phyloP scores from a whole-genome alignment of 2,113 vertebrate genomes.

The Xiphias gladius region DNA sequence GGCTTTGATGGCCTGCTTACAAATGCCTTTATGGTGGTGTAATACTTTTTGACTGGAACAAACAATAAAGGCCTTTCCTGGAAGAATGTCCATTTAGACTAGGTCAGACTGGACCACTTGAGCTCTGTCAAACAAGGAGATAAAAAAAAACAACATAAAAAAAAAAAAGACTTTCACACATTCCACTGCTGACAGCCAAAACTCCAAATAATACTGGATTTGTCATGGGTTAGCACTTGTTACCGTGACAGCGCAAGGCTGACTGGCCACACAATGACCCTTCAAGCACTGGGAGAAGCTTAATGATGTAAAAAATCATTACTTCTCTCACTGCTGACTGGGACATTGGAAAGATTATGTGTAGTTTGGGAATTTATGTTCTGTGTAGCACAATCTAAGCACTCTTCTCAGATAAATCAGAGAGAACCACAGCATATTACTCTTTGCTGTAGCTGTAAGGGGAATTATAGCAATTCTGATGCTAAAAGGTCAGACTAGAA shows the following conservation, averaged over 20 bases:
- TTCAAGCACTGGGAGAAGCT: conserved; percentile 27
- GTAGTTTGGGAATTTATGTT: conserved; percentile 58
- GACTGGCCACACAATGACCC: conserved; percentile 50
- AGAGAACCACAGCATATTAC: conserved; percentile 61
- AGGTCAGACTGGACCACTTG: conserved; percentile 23
- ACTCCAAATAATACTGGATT: conserved; percentile 34
- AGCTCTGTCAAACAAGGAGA: conserved; percentile 43
- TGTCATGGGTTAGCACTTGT: conserved; percentile 55
- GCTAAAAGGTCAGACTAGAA: conserved; percentile 39
- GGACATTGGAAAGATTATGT: conserved; percentile 52
- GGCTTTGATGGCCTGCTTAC: conserved; percentile 1
- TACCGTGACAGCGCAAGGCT: conserved; percentile 50
- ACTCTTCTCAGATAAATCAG: conserved; percentile 55
- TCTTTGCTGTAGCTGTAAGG: conserved; percentile 40
- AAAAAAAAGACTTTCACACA: conserved; percentile 30
- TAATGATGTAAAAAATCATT: conserved; percentile 52
- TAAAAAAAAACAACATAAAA: conserved; percentile 27
- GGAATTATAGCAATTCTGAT: conserved; percentile 48
- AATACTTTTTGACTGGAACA: conserved; percentile 41
- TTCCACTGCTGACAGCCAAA: conserved; percentile 32
- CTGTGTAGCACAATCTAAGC: conserved; percentile 28
- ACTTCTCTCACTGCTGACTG: conserved; percentile 27
- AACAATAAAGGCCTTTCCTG: conserved; percentile 37
- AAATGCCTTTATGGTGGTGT: conserved; percentile 31
- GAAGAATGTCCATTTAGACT: conserved; percentile 40